Evolutionary conservation across 2,797 vertebrate species (phyloP).

Genomic region (Parambassis ranga): DNA sequence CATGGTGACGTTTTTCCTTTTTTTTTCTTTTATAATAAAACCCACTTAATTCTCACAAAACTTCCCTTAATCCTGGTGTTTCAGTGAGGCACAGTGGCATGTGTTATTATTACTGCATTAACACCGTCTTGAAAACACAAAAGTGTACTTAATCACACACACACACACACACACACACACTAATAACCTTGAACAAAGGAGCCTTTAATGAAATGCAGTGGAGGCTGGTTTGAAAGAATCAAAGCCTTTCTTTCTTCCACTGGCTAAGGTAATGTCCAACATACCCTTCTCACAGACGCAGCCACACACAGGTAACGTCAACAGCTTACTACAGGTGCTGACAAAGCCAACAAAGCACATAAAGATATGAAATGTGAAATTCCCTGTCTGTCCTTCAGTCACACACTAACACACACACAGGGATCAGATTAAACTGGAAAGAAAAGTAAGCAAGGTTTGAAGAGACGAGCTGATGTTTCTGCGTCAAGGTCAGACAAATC

Average conservation of each 20-base stretch:
- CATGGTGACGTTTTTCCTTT: background rate
- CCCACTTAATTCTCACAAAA: conserved; percentile 1
- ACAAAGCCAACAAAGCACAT: background rate
- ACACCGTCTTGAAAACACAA: background rate
- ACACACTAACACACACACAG: background rate
- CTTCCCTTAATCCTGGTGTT: conserved; percentile 6
- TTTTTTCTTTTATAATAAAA: conserved; percentile 1
- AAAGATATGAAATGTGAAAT: background rate
- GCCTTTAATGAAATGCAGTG: conserved; percentile 64
- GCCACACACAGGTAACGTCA: conserved; percentile 19
- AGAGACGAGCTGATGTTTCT: background rate
- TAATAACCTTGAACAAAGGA: conserved; percentile 67
- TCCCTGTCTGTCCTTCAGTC: background rate
- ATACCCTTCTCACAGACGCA: background rate
- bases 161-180: conserved; percentile 10
- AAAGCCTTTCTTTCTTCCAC: conserved; percentile 59
- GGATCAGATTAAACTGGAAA: conserved; percentile 3
- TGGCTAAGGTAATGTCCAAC: conserved; percentile 55
- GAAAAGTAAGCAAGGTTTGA: background rate
- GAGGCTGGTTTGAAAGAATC: conserved; percentile 32
- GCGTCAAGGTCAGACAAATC: conserved; percentile 54
- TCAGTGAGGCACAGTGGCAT: conserved; percentile 10
- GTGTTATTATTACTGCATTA: conserved; percentile 35
- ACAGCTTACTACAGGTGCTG: background rate
- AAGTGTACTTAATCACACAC: conserved; percentile 1